Percentiles rank a stretch among this genome's conserved stretches.
phyloP scores from a whole-genome alignment of 2,797 vertebrate species.

The Brotula barbata region DNA sequence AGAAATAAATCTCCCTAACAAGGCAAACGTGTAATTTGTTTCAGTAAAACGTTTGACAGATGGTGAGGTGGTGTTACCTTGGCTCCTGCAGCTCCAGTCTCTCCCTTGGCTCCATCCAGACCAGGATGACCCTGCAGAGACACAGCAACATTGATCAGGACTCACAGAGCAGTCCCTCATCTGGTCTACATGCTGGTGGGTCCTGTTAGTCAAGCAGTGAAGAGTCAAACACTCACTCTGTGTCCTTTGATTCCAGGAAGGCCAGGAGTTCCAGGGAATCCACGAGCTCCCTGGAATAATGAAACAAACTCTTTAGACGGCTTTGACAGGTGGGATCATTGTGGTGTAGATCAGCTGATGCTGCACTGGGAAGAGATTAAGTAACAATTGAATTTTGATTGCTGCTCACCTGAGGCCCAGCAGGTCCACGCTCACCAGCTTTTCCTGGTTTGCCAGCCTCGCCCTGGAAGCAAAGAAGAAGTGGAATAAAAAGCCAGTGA shows the following conservation, averaged over 20 bases:
- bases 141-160: conserved; percentile 30
- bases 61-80: conserved; percentile 77
- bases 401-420: conserved; percentile 89
- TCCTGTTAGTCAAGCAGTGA: neutral
- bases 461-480: conserved; percentile 77
- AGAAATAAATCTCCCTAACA: neutral
- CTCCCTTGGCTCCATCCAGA: conserved; percentile 92
- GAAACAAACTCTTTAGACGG: conserved; percentile 5
- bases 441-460: conserved; percentile 94
- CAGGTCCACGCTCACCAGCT: conserved; percentile 88
- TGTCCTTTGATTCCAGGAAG: conserved; percentile 98
- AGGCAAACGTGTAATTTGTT: neutral
- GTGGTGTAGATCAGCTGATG: neutral
- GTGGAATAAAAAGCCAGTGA: too few species aligned
- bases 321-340: neutral
- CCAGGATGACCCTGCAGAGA: conserved; percentile 89
- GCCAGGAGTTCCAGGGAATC: conserved; percentile 96
- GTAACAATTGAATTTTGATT: neutral
- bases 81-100: conserved; percentile 88
- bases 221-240: conserved; percentile 82
- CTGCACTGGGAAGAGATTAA: neutral
- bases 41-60: neutral
- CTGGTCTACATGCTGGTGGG: neutral
- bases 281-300: conserved; percentile 88
- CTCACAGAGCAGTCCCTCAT: conserved; percentile 9